Base-by-base conservation (phyloP, 2,888 invertebrate species). In the Tetheella fluctuosa region DNA sequence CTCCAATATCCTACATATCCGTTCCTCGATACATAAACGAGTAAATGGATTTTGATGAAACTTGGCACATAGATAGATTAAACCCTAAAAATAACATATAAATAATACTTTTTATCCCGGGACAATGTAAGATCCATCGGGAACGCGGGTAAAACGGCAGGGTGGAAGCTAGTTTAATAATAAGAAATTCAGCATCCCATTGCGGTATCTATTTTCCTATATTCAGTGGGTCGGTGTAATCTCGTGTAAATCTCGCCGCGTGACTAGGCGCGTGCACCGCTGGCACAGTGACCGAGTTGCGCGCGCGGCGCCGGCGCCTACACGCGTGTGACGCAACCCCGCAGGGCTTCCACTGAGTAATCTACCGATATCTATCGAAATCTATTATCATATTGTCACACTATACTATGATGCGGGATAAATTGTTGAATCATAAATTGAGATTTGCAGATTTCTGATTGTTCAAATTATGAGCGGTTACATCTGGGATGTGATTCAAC, bases 271-370 rank as follows among this genome's bases (percentile, higher is more conserved):
- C 80, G 79, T 75, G 80, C 77, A 74, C 72, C 74, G 64, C 57
- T 79, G 88, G 79, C 86, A 83, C 83, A 85, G 78, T 88, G 89
- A 89, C 89, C 88, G 85, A 85, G 68, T 77, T 84, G 77, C 78
- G 76, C 76, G 70, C 65, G 74, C 73, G 73, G 73, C 73, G 73
- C 73, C 71, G 76, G 81, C 81, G 79, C 75, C 79, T 70, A 59
- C 71, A 67, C 48, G 61, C 62, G 56, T 62, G 59, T 80, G 77
- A 80, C 77, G 80, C 77, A 80, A 80, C 66, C 69, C 62, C 64
- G 66, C 68, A 68, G 64, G 69, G 74, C 74, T 69, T 62, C 72
- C 69, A 73, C 72, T 65, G 67, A 65, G 64, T 71, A 65, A 75
- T 65, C 70, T 68, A 63, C 62, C 30, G 61, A 58, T 52, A 57